Percentiles rank a stretch among this genome's conserved stretches.
These are phyloP conservation scores for Diploptera punctata DNA, from an alignment of 2,888 invertebrate species.

Conservation along the genomic window DNA sequence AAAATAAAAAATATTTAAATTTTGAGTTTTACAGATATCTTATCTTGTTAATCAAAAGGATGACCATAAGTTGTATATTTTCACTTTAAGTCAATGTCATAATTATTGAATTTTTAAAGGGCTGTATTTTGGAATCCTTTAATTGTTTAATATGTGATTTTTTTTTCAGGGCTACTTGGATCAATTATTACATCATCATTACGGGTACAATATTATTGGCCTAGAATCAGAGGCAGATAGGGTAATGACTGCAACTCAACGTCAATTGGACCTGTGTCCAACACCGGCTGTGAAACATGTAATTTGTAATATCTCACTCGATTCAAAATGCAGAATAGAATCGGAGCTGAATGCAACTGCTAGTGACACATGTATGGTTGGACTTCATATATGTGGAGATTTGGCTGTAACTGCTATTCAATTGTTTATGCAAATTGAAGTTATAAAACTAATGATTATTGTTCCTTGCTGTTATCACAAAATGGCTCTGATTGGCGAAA, in stretches of 20 bases:
- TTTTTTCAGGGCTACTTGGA: conserved; percentile 71
- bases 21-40: too few species aligned
- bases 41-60: too few species aligned
- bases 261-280: conserved; percentile 54
- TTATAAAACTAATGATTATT: conserved; percentile 57
- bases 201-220: conserved; percentile 68
- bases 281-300: conserved; percentile 57
- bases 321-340: neutral
- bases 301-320: conserved; percentile 17
- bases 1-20: too few species aligned
- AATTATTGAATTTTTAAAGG: too few species aligned
- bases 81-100: too few species aligned
- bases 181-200: conserved; percentile 65
- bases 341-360: neutral
- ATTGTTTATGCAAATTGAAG: conserved; percentile 57
- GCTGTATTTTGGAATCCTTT: too few species aligned
- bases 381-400: conserved; percentile 82
- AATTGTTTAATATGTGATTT: too few species aligned
- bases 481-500: conserved; percentile 54
- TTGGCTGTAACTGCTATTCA: conserved; percentile 71
- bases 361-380: conserved; percentile 58
- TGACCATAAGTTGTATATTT: too few species aligned
- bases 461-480: conserved; percentile 86
- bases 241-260: conserved; percentile 62
- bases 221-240: conserved; percentile 67